A percentile compares a stretch with the other conserved stretches of the same genome.
phyloP scores from a whole-genome alignment of 2,888 invertebrate species.

The Apodemia duryi region DNA sequence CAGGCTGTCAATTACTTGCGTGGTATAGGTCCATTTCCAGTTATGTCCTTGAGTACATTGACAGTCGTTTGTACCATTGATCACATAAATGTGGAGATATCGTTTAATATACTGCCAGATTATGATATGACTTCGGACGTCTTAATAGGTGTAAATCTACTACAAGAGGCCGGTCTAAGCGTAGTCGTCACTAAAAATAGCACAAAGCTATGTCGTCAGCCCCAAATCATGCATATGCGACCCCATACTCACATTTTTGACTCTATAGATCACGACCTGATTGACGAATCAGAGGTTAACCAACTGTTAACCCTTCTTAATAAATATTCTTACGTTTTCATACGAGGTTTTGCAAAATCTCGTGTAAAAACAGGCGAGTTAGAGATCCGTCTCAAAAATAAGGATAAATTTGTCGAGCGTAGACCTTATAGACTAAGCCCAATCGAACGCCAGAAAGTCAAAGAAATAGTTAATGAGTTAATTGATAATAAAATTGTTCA shows the following conservation, averaged over 20 bases:
- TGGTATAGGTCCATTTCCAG: slow-evolving; percentile 18
- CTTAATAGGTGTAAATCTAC: slow-evolving; percentile 23
- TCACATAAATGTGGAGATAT: slow-evolving; percentile 21
- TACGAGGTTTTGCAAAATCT: slow-evolving; percentile 19
- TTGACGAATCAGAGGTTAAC: no score
- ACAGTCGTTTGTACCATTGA: slow-evolving; percentile 21
- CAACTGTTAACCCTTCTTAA: slow-evolving; percentile 19
- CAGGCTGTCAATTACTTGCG: slow-evolving; percentile 22
- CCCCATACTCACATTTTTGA: no score
- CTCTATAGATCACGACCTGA: no score
- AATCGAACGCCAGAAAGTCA: slow-evolving; percentile 24
- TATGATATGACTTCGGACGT: slow-evolving; percentile 21
- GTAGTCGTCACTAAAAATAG: no score
- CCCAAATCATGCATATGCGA: no score
- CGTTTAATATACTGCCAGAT: slow-evolving; percentile 20
- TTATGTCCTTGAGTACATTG: slow-evolving; percentile 18
- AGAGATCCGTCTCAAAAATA: slow-evolving; percentile 22
- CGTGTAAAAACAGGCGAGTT: slow-evolving; percentile 19
- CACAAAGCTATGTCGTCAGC: no score
- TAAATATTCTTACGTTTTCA: slow-evolving; percentile 23
- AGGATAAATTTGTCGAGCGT: slow-evolving; percentile 20
- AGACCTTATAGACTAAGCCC: slow-evolving; percentile 21
- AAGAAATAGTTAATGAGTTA: slow-evolving; percentile 23
- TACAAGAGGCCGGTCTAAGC: slow-evolving; percentile 18
- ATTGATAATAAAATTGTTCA: slow-evolving; percentile 21